Conservation (phyloP, 2,113 vertebrate genomes). For the Taxidea taxus region DNA sequence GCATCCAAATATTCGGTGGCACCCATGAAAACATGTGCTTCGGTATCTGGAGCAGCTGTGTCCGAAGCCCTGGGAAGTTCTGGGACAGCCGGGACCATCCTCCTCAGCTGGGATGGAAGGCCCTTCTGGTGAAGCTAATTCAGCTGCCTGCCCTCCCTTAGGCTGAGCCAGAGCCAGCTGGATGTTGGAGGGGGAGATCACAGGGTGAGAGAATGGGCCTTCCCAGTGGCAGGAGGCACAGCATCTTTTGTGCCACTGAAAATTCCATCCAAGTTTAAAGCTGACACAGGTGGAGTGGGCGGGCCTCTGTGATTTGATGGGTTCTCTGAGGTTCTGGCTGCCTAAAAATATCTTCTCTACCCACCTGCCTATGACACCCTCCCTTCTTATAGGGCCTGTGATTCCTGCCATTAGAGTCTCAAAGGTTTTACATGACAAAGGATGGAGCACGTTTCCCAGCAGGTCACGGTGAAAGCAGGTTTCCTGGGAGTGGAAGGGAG, state of each 20-base stretch:
- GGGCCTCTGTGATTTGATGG: slow-evolving; percentile 62
- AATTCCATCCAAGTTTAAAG: slow-evolving; percentile 62
- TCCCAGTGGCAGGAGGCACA: slow-evolving; percentile 20
- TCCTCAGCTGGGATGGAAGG: background rate
- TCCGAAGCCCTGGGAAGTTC: background rate
- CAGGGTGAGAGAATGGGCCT: background rate
- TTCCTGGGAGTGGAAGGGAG: slow-evolving; percentile 40
- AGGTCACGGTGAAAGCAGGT: slow-evolving; percentile 51
- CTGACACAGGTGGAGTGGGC: slow-evolving; percentile 65
- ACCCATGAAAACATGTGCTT: background rate
- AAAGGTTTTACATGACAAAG: slow-evolving; percentile 55
- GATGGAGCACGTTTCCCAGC: slow-evolving; percentile 25
- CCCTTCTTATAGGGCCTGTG: slow-evolving; percentile 35
- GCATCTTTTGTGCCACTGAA: slow-evolving; percentile 57
- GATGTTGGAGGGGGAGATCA: background rate
- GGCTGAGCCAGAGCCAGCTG: slow-evolving; percentile 13
- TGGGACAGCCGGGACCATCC: background rate
- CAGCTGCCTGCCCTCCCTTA: background rate
- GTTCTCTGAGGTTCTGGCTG: slow-evolving; percentile 60
- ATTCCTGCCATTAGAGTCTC: background rate
- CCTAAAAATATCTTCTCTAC: slow-evolving; percentile 71
- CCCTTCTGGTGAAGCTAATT: background rate
- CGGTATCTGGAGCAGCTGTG: background rate
- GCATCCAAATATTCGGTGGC: background rate
- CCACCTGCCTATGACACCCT: slow-evolving; percentile 47